phyloP scores from a whole-genome alignment of 2,113 vertebrate species.

The Tetraodon nigroviridis region DNA sequence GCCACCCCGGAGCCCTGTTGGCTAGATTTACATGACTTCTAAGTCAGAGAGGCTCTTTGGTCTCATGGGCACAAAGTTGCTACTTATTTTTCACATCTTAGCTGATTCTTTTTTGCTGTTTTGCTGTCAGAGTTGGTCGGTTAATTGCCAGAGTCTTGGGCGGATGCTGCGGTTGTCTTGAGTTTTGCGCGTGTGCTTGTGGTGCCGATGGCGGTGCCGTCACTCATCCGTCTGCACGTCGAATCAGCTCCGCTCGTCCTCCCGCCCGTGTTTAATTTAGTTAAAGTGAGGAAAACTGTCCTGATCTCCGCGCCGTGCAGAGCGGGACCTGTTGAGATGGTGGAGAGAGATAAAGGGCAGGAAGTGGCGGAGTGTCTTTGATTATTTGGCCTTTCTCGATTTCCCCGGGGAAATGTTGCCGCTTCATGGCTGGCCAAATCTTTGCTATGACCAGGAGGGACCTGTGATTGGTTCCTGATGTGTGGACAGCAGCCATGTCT shows the following conservation, averaged over 20 bases:
- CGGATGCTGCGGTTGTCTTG: conserved; percentile 50
- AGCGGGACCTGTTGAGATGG: conserved; percentile 25
- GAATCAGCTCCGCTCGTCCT: conserved; percentile 10
- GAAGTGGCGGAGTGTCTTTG: conserved; percentile 62
- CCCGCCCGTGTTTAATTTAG: conserved; percentile 19
- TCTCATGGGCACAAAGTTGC: background rate
- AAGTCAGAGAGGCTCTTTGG: conserved; percentile 7
- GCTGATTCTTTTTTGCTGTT: conserved; percentile 19
- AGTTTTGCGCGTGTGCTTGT: no score
- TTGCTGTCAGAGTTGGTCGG: conserved; percentile 1
- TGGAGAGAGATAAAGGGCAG: conserved; percentile 50
- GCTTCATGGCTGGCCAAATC: conserved; percentile 45
- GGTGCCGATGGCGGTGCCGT: conserved; percentile 42
- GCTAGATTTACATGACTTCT: conserved; percentile 1
- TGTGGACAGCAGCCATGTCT: conserved; percentile 53
- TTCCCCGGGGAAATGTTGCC: conserved; percentile 61
- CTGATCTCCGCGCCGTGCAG: conserved; percentile 24
- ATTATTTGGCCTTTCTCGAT: conserved; percentile 65
- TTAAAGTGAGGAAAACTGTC: conserved; percentile 24
- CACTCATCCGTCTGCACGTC: conserved; percentile 25
- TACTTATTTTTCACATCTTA: conserved; percentile 20
- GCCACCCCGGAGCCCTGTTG: conserved; percentile 18
- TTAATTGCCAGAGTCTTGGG: conserved; percentile 1
- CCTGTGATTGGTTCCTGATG: conserved; percentile 70
- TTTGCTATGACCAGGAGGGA: conserved; percentile 37